Evolutionary conservation across 2,888 invertebrate species (phyloP).

Genomic region (Parnassius mnemosyne): DNA sequence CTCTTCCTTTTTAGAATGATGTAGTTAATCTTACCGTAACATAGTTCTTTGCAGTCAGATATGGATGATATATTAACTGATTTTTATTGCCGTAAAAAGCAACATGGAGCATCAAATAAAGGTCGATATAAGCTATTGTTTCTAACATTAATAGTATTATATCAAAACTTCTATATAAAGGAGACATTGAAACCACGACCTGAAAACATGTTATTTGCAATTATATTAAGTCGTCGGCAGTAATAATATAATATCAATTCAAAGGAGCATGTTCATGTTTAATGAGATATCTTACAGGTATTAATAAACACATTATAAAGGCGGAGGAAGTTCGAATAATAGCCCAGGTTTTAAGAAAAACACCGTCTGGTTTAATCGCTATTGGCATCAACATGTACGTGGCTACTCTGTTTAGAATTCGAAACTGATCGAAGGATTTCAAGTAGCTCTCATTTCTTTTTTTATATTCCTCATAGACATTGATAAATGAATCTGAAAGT

Average conservation of each 20-base stretch:
- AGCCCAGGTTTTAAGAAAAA: slow-evolving; percentile 65
- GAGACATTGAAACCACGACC: slow-evolving; percentile 66
- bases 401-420: slow-evolving; percentile 52
- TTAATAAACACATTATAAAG: slow-evolving; percentile 56
- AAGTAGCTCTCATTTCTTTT: slow-evolving; percentile 52
- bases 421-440: slow-evolving; percentile 59
- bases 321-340: slow-evolving; percentile 53
- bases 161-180: slow-evolving; percentile 53
- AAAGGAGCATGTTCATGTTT: slow-evolving; percentile 9
- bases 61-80: slow-evolving; percentile 76
- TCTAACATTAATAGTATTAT: slow-evolving; percentile 57
- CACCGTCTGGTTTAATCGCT: slow-evolving; percentile 62
- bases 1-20: too few relatives aligned
- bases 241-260: slow-evolving; percentile 5
- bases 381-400: slow-evolving; percentile 63
- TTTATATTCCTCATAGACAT: slow-evolving; percentile 54
- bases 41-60: slow-evolving; percentile 73
- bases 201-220: slow-evolving; percentile 34
- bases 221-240: slow-evolving; percentile 5
- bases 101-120: slow-evolving; percentile 75
- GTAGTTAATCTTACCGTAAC: slow-evolving; percentile 46
- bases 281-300: slow-evolving; percentile 52
- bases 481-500: slow-evolving; percentile 64
- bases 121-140: slow-evolving; percentile 66
- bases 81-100: slow-evolving; percentile 73